Conservation (phyloP, 2,797 vertebrate species). For the Coreius guichenoti region DNA sequence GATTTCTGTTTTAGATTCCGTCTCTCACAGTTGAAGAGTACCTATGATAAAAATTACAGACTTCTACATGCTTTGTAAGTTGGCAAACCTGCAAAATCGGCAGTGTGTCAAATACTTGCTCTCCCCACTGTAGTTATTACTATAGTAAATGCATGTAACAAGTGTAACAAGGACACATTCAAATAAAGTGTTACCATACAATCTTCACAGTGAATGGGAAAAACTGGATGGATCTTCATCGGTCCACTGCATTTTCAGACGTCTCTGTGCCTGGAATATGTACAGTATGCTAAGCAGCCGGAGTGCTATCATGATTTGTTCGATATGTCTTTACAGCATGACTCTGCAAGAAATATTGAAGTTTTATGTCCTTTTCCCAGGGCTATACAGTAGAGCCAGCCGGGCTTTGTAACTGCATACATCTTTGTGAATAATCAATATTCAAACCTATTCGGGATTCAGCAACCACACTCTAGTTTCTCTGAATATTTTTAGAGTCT, state of each 20-base stretch:
- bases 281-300: conserved; percentile 14
- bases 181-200: too few species aligned
- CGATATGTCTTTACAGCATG: conserved; percentile 17
- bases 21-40: too few species aligned
- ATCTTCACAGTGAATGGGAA: too few species aligned
- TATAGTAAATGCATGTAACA: not conserved
- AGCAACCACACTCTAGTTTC: not conserved
- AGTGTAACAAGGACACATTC: too few species aligned
- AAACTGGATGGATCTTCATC: too few species aligned
- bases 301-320: conserved; percentile 19
- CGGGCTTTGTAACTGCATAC: conserved; percentile 18
- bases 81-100: too few species aligned
- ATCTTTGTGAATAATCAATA: conserved; percentile 40
- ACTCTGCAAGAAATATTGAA: conserved; percentile 32
- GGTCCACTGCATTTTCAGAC: not conserved
- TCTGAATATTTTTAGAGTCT: conserved; percentile 28
- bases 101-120: too few species aligned
- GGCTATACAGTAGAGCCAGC: not conserved
- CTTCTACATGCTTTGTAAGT: too few species aligned
- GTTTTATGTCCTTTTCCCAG: conserved; percentile 20
- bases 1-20: too few species aligned
- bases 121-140: too few species aligned
- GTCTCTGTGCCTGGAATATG: not conserved
- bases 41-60: too few species aligned
- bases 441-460: conserved; percentile 39